Evolutionary conservation across 1,140 invertebrate species (phyloP), one percentile per base, ranked within the genome.

Genomic region (Papilio xuthus): DNA sequence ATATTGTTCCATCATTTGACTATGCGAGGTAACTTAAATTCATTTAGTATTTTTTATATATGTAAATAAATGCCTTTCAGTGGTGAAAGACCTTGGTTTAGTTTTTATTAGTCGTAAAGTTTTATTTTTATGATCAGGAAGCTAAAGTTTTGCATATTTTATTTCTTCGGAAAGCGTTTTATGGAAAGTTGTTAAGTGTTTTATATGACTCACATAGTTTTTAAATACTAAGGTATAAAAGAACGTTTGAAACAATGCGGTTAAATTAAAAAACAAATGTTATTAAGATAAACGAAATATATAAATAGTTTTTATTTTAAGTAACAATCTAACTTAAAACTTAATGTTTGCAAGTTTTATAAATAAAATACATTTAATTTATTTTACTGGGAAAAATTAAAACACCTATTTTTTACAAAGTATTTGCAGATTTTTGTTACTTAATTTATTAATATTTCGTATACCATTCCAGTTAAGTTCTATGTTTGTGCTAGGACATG

Each of bases 141-240:
- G 60, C 26, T 67, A 67, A 32, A 67, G 10, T 32, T 67, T 67
- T 18, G 15, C 26, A 67, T 32, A 32, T 28, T 28, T 67, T 67
- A 67, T 67, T 63, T 60, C 53, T 28, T 28, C 60, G 60, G 32
- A 67, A 67, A 67, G 7, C 60, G 60, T 67, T 67, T 67, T 67
- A 67, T 28, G 60, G 26, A 32, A 56, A 60, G 23, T 26, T 67
- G 60, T 28, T 67, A 67, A 67, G 60, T 67, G 60, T 28, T 67
- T 67, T 67, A 67, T 32, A 13, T 3, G 4, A 3, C 4, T 67
- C 26, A 15, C 13, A 28, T 28, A 28, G 26, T 67, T 67, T 32
- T 67, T 13, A 10, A 23, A 12, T n/a, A 1, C 9, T 10, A 9
- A 60, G 2, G 9, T 28, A 28, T 28, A 63, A 63, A 4, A 53